phyloP scores from a whole-genome alignment of 2,888 invertebrate species.

The Leucophenga maculata region DNA sequence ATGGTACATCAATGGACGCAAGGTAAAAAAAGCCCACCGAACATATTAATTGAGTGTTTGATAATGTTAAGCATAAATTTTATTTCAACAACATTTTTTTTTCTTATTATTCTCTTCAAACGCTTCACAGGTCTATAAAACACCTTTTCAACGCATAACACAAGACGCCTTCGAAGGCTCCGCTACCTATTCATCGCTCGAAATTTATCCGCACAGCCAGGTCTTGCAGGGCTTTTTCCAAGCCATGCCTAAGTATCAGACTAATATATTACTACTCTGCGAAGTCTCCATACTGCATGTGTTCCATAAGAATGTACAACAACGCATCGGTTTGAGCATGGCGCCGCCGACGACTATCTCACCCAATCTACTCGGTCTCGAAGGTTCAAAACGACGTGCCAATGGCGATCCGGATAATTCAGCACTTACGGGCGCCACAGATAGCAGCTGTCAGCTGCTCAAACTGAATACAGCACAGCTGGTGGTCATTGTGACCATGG shows the following conservation, averaged over 20 bases:
- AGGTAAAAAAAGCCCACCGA: no score
- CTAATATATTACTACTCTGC: slow-evolving; percentile 69
- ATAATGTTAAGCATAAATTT: slow-evolving; percentile 1
- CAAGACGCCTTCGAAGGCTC: slow-evolving; percentile 70
- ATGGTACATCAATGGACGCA: slow-evolving; percentile 75
- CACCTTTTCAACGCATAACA: slow-evolving; percentile 71
- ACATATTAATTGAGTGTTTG: no score
- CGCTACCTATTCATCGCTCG: slow-evolving; percentile 70
- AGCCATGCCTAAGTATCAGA: slow-evolving; percentile 70
- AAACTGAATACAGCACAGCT: background rate
- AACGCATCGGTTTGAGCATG: slow-evolving; percentile 68
- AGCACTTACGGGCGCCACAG: slow-evolving; percentile 68
- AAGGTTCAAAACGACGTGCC: slow-evolving; percentile 68
- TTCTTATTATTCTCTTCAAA: background rate
- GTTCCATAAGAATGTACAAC: slow-evolving; percentile 72
- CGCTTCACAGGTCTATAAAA: slow-evolving; percentile 66
- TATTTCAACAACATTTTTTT: slow-evolving; percentile 3
- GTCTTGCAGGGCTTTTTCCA: slow-evolving; percentile 71
- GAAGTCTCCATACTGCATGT: slow-evolving; percentile 72
- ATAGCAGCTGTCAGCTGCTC: slow-evolving; percentile 39
- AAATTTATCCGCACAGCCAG: slow-evolving; percentile 71
- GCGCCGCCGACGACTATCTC: slow-evolving; percentile 70
- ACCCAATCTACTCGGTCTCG: slow-evolving; percentile 71
- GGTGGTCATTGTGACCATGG: slow-evolving; percentile 23
- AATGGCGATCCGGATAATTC: slow-evolving; percentile 72